Base-by-base conservation (phyloP, 2,113 vertebrate genomes). In the Mixornis gularis region DNA sequence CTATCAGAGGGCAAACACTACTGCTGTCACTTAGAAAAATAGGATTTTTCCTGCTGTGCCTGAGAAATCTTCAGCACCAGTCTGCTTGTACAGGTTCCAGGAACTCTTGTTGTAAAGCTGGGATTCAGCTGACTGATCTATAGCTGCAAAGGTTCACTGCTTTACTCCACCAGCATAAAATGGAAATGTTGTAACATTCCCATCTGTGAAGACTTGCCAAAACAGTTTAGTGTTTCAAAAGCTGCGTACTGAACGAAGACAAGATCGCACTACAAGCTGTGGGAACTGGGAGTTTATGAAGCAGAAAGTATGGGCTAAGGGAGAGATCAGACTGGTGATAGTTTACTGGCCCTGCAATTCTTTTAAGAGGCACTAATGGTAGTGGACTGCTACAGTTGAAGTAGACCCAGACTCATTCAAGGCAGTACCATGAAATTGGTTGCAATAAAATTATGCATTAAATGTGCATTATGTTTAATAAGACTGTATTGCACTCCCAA, bases 361-460 rank as follows among this genome's bases (percentile, higher is more conserved):
- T 97, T 97, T 96, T 97, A 97, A 97, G 97, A 97, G 96, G 95
- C 93, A 90, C 94, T 98, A 96, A 97, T 96, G 85, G 96, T 97
- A 95, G 97, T 96, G 97, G 97, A 97, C 96, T 97, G 95, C 96
- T 97, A 96, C 91, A 92, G 84, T 90, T 43, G 80, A 98, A 98
- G 97, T 96, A 97, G 96, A 97, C 93, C 95, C 66, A 78, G 94
- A 95, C 97, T 97, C 97, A 97, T 97, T 97, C 97, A 97, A 97
- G 95, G 97, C 97, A 97, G 95, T 83, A 97, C 96, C 98, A 98
- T 98, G 98, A 98, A 98, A 98, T 98, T 98, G 98, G 97, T 96
- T 98, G 97, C 97, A 97, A 97, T 98, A 98, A 98, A 98, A 98
- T 98, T 97, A 98, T 98, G 97, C 98, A 97, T 98, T 98, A 98